Base-by-base conservation (phyloP, 2,888 invertebrate species). In the Xestia c-nigrum region DNA sequence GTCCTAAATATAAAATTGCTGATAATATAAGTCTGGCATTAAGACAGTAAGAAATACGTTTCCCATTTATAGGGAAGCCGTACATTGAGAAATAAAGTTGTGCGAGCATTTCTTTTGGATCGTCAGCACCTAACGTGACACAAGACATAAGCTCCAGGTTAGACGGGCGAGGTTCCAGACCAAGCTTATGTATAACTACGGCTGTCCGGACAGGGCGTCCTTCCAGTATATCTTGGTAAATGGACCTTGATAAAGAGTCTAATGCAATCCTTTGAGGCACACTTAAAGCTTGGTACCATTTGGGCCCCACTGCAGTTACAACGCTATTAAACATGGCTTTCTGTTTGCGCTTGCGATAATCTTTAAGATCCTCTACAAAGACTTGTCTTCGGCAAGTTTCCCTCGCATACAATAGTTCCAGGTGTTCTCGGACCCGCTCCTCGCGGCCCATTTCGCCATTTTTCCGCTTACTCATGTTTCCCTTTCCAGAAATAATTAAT, bases 211-310 rank as follows among this genome's bases (percentile, higher is more conserved):
- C 43, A 0, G 96, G 96, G 2, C 91, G 91, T 1, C 94, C 95
- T 91, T 95, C 95, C 0, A 96, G 83, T 70, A 95, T 64, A 75
- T 97, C 96, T 89, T 96, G 93, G 78, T 95, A 94, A 57, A 96
- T 95, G 6, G 91, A 87, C 47, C 79, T 72, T 66, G 91, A 88
- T 78, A 97, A 88, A 0, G 84, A 85, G 72, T 96, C 94, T 65
- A 96, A 88, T 5, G 94, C 93, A 9, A 73, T 68, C 81, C 93
- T 91, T 88, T 97, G 96, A 6, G 89, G 89, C 5, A 92, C 94
- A 81, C 96, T 96, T 12, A 96, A 91, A 3, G 94, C 93, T 85
- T 96, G 96, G 78, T 96, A 95, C 96, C 96, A 97, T 16, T 80
- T 90, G 0, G 96, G 96, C 3, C 96, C 96, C 12, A 95, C 89